A percentile compares a stretch with the other conserved stretches of the same genome.
Conservation (phyloP, 2,113 vertebrate species). For the Glaucomys volans region DNA sequence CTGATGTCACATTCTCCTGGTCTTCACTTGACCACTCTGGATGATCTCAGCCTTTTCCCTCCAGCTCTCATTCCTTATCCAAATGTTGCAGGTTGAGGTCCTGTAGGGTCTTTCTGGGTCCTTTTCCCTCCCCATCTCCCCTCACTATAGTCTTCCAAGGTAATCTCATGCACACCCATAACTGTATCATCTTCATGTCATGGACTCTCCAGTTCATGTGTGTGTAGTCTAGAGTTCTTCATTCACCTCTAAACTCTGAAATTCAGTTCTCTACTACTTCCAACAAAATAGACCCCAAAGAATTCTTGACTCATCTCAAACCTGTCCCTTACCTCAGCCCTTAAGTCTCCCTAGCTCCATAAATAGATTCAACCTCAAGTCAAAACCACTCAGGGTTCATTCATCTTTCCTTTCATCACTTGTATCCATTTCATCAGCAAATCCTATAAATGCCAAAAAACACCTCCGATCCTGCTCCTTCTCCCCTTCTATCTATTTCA, state of each 20-base stretch:
- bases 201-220: neutral
- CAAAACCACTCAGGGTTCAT: neutral
- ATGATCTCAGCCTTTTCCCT: too few species aligned
- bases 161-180: neutral
- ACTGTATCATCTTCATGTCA: neutral
- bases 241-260: too few species aligned
- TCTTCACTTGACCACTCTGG: neutral
- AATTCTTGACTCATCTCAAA: neutral
- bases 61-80: neutral
- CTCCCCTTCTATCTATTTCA: neutral
- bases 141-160: neutral
- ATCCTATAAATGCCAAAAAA: neutral
- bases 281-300: neutral
- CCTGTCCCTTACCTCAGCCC: neutral
- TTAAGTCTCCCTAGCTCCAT: neutral
- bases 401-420: neutral
- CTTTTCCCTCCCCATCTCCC: neutral
- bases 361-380: neutral
- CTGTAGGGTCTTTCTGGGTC: neutral
- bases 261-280: neutral
- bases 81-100: neutral
- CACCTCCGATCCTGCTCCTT: neutral
- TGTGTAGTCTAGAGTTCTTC: neutral
- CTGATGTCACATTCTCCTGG: neutral
- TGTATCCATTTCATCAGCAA: neutral